Percentiles rank a stretch among this genome's conserved stretches.
Evolutionary conservation across 1,140 invertebrate species (phyloP).

Genomic region (Cotesia glomerata): DNA sequence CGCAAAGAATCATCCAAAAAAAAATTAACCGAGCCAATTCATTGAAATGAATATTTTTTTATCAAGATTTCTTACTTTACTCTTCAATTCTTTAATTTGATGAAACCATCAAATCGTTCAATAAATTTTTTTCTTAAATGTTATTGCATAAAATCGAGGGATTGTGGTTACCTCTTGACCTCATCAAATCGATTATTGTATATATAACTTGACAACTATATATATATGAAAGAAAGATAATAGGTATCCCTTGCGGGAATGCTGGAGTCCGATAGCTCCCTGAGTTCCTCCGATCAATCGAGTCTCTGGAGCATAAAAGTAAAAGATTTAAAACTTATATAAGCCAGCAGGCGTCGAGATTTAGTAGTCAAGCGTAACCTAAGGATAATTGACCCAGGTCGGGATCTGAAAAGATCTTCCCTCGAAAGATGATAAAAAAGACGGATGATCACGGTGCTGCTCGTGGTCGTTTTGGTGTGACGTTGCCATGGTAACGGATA

Average conservation of each 20-base stretch:
- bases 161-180: not conserved
- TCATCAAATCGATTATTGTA: conserved; percentile 17
- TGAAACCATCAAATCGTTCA: conserved; percentile 3
- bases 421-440: too few relatives aligned
- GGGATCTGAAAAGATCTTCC: not conserved
- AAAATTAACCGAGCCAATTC: too few relatives aligned
- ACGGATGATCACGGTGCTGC: not conserved
- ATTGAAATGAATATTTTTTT: too few relatives aligned
- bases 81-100: not conserved
- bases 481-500: not conserved
- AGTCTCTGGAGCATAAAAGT: not conserved
- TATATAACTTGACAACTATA: not conserved
- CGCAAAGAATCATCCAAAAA: too few relatives aligned
- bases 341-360: not conserved
- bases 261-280: not conserved
- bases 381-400: conserved; percentile 14
- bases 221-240: too few relatives aligned
- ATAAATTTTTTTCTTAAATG: too few relatives aligned
- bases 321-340: not conserved
- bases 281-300: conserved; percentile 4
- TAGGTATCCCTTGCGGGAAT: not conserved
- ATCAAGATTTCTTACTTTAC: too few relatives aligned
- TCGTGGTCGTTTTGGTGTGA: not conserved
- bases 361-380: conserved; percentile 17
- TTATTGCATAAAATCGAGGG: too few relatives aligned